Percentiles rank a stretch among this genome's conserved stretches.
Conservation (phyloP, 92 coral and sea anemone genomes). For the Meandrina meandrites region DNA sequence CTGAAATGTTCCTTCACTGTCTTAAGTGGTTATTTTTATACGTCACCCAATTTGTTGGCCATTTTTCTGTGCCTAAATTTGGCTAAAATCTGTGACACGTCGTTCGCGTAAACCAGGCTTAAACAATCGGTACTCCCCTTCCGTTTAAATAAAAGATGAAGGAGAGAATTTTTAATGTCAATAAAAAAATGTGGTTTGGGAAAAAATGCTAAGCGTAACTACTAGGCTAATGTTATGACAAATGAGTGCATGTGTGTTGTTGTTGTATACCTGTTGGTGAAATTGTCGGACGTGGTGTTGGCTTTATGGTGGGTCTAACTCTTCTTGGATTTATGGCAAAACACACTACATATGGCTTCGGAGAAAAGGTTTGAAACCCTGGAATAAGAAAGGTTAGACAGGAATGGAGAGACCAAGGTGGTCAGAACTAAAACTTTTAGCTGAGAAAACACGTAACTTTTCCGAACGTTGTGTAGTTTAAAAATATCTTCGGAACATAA, state of each 20-base stretch:
- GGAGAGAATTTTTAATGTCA: not conserved
- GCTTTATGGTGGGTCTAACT: not conserved
- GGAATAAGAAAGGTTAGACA: slow-evolving; percentile 26
- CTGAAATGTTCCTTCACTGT: too few species aligned
- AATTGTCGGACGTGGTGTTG: slow-evolving; percentile 10
- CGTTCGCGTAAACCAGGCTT: too few species aligned
- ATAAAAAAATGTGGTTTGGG: not conserved
- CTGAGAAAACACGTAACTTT: not conserved
- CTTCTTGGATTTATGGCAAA: slow-evolving; percentile 22
- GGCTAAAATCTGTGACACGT: too few species aligned
- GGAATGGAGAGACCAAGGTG: slow-evolving; percentile 7
- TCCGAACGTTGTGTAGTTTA: not conserved
- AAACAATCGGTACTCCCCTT: too few species aligned
- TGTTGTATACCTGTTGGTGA: slow-evolving; percentile 19
- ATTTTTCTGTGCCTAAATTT: too few species aligned
- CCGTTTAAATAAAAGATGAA: too few species aligned
- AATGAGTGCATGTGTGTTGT: not conserved
- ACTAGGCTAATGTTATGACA: not conserved
- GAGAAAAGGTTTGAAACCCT: slow-evolving; percentile 29
- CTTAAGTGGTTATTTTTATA: too few species aligned
- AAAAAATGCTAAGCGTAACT: not conserved
- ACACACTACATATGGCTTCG: slow-evolving; percentile 43
- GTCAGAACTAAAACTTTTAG: not conserved
- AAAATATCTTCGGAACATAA: not conserved
- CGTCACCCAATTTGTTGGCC: too few species aligned